A percentile compares a stretch with the other conserved stretches of the same genome.
Evolutionary conservation across 2,888 invertebrate genomes (phyloP).

Genomic region (Eupithecia abbreviata): DNA sequence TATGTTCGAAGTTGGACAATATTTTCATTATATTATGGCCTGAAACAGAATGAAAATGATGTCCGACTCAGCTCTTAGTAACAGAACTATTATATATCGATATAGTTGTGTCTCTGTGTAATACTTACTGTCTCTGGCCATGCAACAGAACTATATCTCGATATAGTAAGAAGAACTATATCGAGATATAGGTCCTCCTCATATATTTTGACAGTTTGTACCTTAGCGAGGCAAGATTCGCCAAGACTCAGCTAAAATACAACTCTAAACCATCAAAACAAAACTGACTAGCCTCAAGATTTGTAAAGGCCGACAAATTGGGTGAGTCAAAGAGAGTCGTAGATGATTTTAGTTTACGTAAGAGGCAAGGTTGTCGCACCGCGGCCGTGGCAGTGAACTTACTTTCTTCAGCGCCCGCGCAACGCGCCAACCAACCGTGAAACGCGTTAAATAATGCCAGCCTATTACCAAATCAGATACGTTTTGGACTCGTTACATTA

Average conservation of each 20-base stretch:
- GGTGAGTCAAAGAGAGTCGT: constrained; percentile 51
- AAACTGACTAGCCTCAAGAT: not conserved
- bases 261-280: not conserved
- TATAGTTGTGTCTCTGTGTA: too few relatives aligned
- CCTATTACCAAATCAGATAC: constrained; percentile 50
- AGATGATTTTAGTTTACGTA: constrained; percentile 58
- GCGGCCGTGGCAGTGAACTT: constrained; percentile 83
- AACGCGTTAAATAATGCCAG: constrained; percentile 58
- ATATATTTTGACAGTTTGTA: too few relatives aligned
- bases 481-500: constrained; percentile 38
- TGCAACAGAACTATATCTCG: too few relatives aligned
- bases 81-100: too few relatives aligned
- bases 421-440: constrained; percentile 67
- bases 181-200: too few relatives aligned
- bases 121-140: too few relatives aligned
- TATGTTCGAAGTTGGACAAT: too few relatives aligned
- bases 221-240: not conserved
- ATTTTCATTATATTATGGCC: not conserved
- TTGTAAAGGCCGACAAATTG: constrained; percentile 21
- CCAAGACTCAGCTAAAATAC: not conserved
- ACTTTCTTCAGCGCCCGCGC: constrained; percentile 70
- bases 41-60: not conserved
- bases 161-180: too few relatives aligned
- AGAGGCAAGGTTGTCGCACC: constrained; percentile 76
- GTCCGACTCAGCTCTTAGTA: too few relatives aligned